Base-by-base conservation (phyloP, 2,797 vertebrate genomes). In the Ambastaia sidthimunki region DNA sequence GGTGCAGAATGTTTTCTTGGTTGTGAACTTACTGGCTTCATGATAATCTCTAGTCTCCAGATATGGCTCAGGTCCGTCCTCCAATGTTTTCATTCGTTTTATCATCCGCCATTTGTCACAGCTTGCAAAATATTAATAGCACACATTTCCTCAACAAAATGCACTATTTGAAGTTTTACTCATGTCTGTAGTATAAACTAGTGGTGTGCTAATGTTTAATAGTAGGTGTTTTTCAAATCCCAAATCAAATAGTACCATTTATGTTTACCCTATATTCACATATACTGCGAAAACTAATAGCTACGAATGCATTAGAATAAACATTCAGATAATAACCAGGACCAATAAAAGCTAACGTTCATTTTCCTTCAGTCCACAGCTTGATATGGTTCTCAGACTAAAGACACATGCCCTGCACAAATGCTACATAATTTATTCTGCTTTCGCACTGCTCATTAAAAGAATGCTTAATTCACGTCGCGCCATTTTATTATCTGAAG, bases 361-460 rank as follows among this genome's bases (percentile, higher is more conserved):
- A 4, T 47, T 69, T 48, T 34, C 11, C 55, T 31, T 16, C 28
- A 4, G 62, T 63, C 28, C 21, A 25, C 0, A 10, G 31, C 31
- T 67, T 76, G 48, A 68, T 57, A 57, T 68, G 74, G 21, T 68
- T 76, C 18, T 68, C 74, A 77, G 28, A 78, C 62, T 78, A 41
- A 78, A 57, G 50, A 37, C 63, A 44, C 74, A 76, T 55, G 50
- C 50, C 67, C 28, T 52, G 57, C 47, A 71, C 41, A 70, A 63
- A 52, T 4, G 19, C 25, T 18, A 52, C n/a, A 52, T 52, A 12
- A 70, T 63, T 12, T 71, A 70, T 63, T 63, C n/a, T 19, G 6
- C 5, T 71, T 62, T 31, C 4, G 2, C 44, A 37, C 15, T 34
- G 44, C 57, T 71, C 55, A 78, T 78, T 78, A 71, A 63, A 62